Base-by-base conservation (phyloP, 1,140 invertebrate species). In the Muscidifurax raptorellus region DNA sequence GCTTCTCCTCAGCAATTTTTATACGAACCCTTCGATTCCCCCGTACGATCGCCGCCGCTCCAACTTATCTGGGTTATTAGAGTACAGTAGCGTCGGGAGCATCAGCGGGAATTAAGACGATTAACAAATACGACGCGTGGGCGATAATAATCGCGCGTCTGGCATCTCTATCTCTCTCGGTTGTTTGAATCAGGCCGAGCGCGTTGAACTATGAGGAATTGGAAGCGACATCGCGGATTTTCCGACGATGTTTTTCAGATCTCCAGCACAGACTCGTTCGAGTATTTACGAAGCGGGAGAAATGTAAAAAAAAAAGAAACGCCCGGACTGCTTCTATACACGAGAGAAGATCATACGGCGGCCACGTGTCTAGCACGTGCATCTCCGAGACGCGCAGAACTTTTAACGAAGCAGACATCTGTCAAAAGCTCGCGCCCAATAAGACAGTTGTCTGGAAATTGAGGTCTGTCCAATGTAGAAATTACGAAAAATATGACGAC, bases 311-410 rank as follows among this genome's bases (percentile, higher is more conserved):
- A 10, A 6, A 9, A 40, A 36, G 10, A 40, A 10, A 6, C 0
- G 36, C 9, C 36, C 9, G 36, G 36, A 36, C 32, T 36, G 32
- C 32, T 36, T 36, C 32, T 7, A 36, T 36, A 78, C 13, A 32
- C 32, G 18, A 4, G 4, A 78, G 27, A 13, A 10, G 13, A 13
- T 76, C 75, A 77, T 59, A 28, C 22, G 47, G 40, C 4, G 7
- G 47, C 47, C 75, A 77, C 75, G 75, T 77, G 75, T 64, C 47
- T 9, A 52, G 27, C 75, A 77, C 75, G 75, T 64, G 72, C n/a
- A 15, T 15, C 10, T 12, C 30, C 2, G 72, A 40, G 71, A 13
- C 1, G n/a, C n/a, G n/a, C n/a, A n/a, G n/a, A n/a, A n/a, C n/a
- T n/a, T 30, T 32, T 64, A 15, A 64, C 59, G 15, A 15, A 4